These are phyloP conservation scores for Pomacea maculata DNA, from an alignment of 1,140 invertebrate genomes.

Conservation along the genomic window DNA sequence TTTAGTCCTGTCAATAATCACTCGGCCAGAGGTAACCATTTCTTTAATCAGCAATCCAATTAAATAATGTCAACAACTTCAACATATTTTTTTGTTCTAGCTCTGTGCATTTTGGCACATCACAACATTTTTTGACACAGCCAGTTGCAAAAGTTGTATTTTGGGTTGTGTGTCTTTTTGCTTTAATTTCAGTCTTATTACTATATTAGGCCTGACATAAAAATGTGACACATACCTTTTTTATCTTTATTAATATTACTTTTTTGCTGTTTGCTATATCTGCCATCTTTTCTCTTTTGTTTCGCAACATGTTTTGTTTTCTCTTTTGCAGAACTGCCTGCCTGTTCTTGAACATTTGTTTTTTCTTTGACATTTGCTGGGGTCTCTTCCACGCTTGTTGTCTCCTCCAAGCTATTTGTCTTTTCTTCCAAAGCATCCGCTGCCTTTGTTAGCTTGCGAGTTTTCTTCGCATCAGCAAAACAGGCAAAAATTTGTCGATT, in stretches of 20 bases:
- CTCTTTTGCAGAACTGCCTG: neutral
- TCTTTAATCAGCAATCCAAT: too few species aligned
- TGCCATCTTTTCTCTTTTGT: too few species aligned
- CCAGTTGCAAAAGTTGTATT: neutral
- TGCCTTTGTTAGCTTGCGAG: slow-evolving; percentile 23
- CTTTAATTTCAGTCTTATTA: neutral
- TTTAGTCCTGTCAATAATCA: neutral
- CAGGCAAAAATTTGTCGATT: slow-evolving; percentile 38
- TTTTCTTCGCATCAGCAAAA: slow-evolving; percentile 46
- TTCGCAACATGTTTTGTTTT: neutral
- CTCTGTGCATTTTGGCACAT: neutral
- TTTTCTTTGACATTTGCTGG: too few species aligned
- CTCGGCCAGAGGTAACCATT: too few species aligned
- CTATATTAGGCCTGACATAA: neutral
- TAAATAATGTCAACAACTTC: too few species aligned
- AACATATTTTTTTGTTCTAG: too few species aligned
- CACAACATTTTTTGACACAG: neutral
- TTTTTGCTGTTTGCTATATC: neutral
- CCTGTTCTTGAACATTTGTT: neutral
- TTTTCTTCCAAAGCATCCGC: slow-evolving; percentile 9
- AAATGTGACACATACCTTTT: slow-evolving; percentile 7
- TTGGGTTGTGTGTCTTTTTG: neutral
- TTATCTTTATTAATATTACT: slow-evolving; percentile 9
- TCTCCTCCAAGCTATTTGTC: neutral
- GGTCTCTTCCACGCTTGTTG: neutral